These are phyloP conservation scores for Lucilia sericata DNA, from an alignment of 1,140 invertebrate species.

Conservation along the genomic window DNA sequence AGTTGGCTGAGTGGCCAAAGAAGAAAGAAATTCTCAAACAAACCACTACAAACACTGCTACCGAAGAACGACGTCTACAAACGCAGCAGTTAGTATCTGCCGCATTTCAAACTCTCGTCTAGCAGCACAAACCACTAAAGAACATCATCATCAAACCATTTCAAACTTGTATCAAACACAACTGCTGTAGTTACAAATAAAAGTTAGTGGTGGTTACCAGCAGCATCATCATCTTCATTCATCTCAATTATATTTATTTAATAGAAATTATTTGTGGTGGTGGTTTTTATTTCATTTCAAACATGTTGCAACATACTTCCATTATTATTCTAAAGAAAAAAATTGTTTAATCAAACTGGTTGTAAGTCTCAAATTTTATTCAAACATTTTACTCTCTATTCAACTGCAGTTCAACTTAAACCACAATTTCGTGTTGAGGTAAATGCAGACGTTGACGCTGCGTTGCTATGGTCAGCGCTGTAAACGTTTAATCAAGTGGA, in stretches of 20 bases:
- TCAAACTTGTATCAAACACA: not conserved
- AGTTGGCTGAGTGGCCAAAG: constrained; percentile 5
- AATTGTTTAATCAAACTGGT: not conserved
- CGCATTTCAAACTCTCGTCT: not conserved
- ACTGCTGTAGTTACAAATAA: not conserved
- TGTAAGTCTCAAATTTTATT: not conserved
- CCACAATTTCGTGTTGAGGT: too few relatives aligned
- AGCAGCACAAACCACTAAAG: not conserved
- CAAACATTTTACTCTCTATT: not conserved
- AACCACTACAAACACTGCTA: not conserved
- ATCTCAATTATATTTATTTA: not conserved
- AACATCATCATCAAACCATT: not conserved
- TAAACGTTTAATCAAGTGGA: too few relatives aligned
- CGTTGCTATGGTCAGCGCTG: too few relatives aligned
- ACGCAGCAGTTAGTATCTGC: not conserved
- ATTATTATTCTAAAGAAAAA: not conserved
- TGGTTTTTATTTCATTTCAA: not conserved
- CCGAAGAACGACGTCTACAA: not conserved
- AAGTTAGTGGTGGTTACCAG: constrained; percentile 16
- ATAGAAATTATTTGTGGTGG: not conserved
- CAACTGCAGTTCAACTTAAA: too few relatives aligned
- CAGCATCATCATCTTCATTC: constrained; percentile 2
- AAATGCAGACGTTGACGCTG: too few relatives aligned
- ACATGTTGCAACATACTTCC: not conserved
- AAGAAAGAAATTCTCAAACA: constrained; percentile 16